Conservation (phyloP, 2,113 vertebrate species). For the Calyptomena viridis region DNA sequence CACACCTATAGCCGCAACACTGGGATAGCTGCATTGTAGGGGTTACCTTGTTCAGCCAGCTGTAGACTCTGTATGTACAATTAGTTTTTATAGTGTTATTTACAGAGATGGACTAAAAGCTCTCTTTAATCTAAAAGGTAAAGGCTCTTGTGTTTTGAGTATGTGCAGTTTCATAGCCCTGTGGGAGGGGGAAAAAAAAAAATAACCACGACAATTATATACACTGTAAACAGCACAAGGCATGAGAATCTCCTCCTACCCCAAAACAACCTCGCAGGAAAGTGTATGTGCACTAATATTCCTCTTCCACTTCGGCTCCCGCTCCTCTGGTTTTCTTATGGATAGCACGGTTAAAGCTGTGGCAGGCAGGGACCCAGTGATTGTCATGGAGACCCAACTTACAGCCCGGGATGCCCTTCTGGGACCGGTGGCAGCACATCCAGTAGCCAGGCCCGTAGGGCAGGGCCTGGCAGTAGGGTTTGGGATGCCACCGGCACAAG, state of each 20-base stretch:
- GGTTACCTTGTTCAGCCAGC: slow-evolving; percentile 68
- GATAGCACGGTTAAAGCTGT: slow-evolving; percentile 87
- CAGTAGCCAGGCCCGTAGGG: slow-evolving; percentile 94
- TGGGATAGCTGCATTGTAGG: slow-evolving; percentile 74
- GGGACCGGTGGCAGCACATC: slow-evolving; percentile 92
- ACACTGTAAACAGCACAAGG: slow-evolving; percentile 93
- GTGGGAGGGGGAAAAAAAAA: neutral
- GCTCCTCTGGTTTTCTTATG: slow-evolving; percentile 78
- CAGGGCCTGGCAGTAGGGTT: slow-evolving; percentile 92
- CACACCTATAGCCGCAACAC: slow-evolving; percentile 74
- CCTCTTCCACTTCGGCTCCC: slow-evolving; percentile 75
- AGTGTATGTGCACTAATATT: slow-evolving; percentile 63
- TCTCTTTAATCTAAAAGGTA: slow-evolving; percentile 72
- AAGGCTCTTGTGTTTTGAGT: slow-evolving; percentile 77
- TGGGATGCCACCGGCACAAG: slow-evolving; percentile 94
- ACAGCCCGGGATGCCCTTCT: slow-evolving; percentile 88
- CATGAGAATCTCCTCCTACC: slow-evolving; percentile 67
- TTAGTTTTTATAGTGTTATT: slow-evolving; percentile 69
- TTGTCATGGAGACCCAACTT: slow-evolving; percentile 96
- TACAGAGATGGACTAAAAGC: slow-evolving; percentile 77
- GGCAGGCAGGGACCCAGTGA: slow-evolving; percentile 91
- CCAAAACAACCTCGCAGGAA: slow-evolving; percentile 31
- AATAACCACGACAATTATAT: slow-evolving; percentile 75
- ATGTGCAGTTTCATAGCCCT: slow-evolving; percentile 80
- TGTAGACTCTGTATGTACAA: slow-evolving; percentile 72